Evolutionary conservation across 2,113 vertebrate species (phyloP).

Genomic region (Cochlearius cochlearius): DNA sequence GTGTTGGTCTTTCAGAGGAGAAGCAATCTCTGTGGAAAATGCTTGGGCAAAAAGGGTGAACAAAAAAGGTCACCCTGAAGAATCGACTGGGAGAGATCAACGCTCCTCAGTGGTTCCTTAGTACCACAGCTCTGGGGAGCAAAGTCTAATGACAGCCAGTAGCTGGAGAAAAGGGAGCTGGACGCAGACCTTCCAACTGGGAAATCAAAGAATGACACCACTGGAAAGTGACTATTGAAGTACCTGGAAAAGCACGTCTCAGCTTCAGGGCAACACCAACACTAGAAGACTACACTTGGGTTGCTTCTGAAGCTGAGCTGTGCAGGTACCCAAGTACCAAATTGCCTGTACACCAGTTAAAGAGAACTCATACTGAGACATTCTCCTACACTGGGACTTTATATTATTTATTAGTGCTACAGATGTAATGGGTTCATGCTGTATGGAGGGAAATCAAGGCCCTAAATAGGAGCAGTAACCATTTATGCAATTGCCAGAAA

Average conservation of each 20-base stretch:
- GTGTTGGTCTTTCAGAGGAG: neutral
- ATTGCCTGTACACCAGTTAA: neutral
- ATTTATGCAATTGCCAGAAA: neutral
- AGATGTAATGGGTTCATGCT: neutral
- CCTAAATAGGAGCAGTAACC: neutral
- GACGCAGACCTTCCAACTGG: neutral
- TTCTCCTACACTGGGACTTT: neutral
- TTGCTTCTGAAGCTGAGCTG: neutral
- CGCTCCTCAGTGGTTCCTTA: neutral
- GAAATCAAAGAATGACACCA: neutral
- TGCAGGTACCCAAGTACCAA: fast-evolving
- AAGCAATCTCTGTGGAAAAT: neutral
- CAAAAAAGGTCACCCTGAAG: neutral
- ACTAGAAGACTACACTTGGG: neutral
- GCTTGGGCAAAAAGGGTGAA: neutral
- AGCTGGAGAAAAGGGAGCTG: neutral
- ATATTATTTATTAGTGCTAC: neutral
- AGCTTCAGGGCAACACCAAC: neutral
- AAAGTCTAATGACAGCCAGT: neutral
- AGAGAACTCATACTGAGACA: neutral
- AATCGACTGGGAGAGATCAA: neutral
- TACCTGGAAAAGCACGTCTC: neutral
- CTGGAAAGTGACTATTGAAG: neutral
- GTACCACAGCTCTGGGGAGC: neutral
- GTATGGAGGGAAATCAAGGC: neutral